Conservation (phyloP, 2,888 invertebrate genomes). For the Troides aeacus region DNA sequence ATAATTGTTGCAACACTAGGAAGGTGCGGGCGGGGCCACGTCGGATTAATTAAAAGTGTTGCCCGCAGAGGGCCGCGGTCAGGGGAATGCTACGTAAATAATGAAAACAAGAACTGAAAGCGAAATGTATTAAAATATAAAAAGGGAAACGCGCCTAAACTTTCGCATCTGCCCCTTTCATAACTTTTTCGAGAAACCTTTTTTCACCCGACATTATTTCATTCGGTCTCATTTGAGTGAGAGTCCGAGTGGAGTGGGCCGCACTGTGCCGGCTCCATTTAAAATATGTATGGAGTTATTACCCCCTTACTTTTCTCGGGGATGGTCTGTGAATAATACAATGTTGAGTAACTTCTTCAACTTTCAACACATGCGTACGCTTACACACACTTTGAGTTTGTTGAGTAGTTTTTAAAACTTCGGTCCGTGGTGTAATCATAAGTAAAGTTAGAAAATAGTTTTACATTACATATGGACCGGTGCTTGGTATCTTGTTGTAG, state of each 20-base stretch:
- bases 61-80: constrained; percentile 64
- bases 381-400: constrained; percentile 35
- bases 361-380: constrained; percentile 33
- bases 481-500: no score
- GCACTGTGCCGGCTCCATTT: constrained; percentile 65
- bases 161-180: constrained; percentile 68
- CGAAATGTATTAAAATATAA: constrained; percentile 65
- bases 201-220: constrained; percentile 72
- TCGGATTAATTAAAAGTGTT: constrained; percentile 74
- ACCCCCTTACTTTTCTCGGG: constrained; percentile 35
- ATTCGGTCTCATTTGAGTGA: constrained; percentile 76
- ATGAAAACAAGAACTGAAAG: constrained; percentile 61
- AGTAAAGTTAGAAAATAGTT: neutral
- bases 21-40: constrained; percentile 65
- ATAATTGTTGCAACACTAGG: constrained; percentile 77
- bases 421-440: constrained; percentile 21
- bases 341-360: constrained; percentile 45
- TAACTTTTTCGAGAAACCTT: constrained; percentile 73
- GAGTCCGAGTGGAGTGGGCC: constrained; percentile 63
- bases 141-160: constrained; percentile 58
- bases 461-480: no score
- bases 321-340: constrained; percentile 45
- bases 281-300: constrained; percentile 69
- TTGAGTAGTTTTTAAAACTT: constrained; percentile 39
- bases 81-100: constrained; percentile 72